Evolutionary conservation across 2,797 vertebrate genomes (phyloP), one percentile per base, ranked within the genome.

Genomic region (Myiotriccus ornatus): DNA sequence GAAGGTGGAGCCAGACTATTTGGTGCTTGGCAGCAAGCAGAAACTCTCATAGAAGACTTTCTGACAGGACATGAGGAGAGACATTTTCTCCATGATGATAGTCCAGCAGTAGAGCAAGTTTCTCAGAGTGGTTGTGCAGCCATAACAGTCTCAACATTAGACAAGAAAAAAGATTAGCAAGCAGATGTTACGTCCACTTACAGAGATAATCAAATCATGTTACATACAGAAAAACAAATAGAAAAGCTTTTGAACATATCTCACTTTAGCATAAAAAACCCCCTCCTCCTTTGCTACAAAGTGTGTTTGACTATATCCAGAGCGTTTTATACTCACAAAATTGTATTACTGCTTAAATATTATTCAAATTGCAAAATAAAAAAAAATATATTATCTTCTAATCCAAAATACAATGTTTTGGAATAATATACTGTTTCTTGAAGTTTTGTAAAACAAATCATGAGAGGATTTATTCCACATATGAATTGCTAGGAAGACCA

Each of bases 81-180:
- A 52, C 3, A 17, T 55, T 63, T 84, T 78, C 35, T 78, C 25
- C 8, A 7, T 30, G 6, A 34, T 67, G 41, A 55, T 34, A 81
- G 28, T 28, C 32, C 0, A 4, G 25, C 22, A 70, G 49, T 46
- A 11, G 16, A 89, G 14, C 7, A 81, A 46, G 49, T 78, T 88
- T 22, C 35, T 67, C 12, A 77, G 27, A 83, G n/a, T 0, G 0
- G 12, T 41, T 87, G 19, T 73, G 23, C 10, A 44, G 7, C 16
- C 70, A 85, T 70, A 70, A 44, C 13, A 65, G 46, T 44, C 22
- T 69, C 49, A 69, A 11, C 23, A 44, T 47, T 59, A 67, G 34
- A 81, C 9, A 68, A 76, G 43, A 57, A 32, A 62, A 39, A 46
- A 30, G 3, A 41, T 30, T 60, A 56, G 2, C 37, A 68, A 68